Conservation (phyloP, 2,797 vertebrate species). For the Notamacropus eugenii region DNA sequence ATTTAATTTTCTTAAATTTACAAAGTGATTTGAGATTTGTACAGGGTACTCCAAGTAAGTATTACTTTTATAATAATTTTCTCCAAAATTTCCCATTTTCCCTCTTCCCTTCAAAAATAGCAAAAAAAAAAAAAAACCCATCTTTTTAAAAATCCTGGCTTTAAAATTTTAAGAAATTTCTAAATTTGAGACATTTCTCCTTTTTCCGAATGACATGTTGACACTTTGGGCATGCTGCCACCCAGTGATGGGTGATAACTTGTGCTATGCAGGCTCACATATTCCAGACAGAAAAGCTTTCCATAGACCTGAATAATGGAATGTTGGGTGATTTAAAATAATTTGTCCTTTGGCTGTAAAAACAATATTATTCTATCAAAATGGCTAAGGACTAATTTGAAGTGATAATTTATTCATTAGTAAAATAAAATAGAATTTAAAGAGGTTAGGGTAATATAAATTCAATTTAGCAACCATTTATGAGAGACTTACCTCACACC, state of each 20-base stretch:
- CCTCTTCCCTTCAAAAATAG: not conserved
- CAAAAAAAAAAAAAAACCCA: not conserved
- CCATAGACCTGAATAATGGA: not conserved
- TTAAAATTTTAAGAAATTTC: slow-evolving; percentile 29
- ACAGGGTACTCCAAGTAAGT: not conserved
- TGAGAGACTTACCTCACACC: slow-evolving; percentile 19
- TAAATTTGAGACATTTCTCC: slow-evolving; percentile 4
- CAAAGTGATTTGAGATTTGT: not conserved
- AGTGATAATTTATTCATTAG: not conserved
- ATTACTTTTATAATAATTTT: slow-evolving; percentile 19
- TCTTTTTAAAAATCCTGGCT: not conserved
- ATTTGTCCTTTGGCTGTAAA: not conserved
- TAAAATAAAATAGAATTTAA: not conserved
- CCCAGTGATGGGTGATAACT: not conserved
- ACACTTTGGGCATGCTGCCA: slow-evolving; percentile 21
- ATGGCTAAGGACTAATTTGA: not conserved
- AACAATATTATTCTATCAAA: not conserved
- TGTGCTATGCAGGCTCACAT: not conserved
- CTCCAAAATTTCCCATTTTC: slow-evolving; percentile 12
- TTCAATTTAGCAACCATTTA: slow-evolving; percentile 31
- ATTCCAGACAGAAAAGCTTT: not conserved
- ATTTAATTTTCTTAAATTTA: not conserved
- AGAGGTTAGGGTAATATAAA: slow-evolving; percentile 27
- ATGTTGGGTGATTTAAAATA: not conserved
- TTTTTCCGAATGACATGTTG: not conserved